Evolutionary conservation across 1,140 invertebrate species (phyloP), one percentile per base, ranked within the genome.

Genomic region (Telenomus remus): DNA sequence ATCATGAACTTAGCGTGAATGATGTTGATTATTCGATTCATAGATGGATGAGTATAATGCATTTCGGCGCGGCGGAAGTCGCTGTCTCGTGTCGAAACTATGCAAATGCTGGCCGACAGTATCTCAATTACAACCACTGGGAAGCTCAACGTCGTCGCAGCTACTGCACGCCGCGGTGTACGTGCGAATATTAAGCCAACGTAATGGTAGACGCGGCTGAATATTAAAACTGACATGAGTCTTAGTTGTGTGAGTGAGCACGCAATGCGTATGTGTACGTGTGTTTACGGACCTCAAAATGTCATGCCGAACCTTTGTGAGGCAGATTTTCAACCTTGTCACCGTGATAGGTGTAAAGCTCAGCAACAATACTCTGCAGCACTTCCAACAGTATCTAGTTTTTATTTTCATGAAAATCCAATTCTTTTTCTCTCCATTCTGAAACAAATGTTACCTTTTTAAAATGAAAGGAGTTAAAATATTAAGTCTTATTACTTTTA

Each of bases 211-310:
- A 80, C 77, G 76, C 65, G 49, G 57, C 51, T 78, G 70, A 68
- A 81, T 82, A 82, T 82, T 82, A 80, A 81, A 82, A 81, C 75
- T 80, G 71, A 78, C 51, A 71, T 46, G 68, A 80, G 80, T 81
- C 74, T 66, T 54, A 49, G 43, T 14, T 35, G 55, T 55, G 33
- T 56, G 33, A n/a, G 4, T 43, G 34, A 48, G 13, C 44, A 51
- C 11, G 46, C 42, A 27, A 7, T 6, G 11, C 13, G 14, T 48
- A n/a, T n/a, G 55, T 48, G 10, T 12, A n/a, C 37, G 37, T 39
- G 9, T 46, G 14, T 27, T 10, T 34, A 50, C 14, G 15, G n/a
- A 35, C n/a, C 37, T 11, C 37, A 39, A 9, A 39, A 9, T n/a
- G 37, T n/a, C 37, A 39, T n/a, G 9, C 37, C 37, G 9, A 39